Evolutionary conservation across 2,888 invertebrate genomes (phyloP), one percentile per base, ranked within the genome.

Genomic region (Mystacides longicornis): DNA sequence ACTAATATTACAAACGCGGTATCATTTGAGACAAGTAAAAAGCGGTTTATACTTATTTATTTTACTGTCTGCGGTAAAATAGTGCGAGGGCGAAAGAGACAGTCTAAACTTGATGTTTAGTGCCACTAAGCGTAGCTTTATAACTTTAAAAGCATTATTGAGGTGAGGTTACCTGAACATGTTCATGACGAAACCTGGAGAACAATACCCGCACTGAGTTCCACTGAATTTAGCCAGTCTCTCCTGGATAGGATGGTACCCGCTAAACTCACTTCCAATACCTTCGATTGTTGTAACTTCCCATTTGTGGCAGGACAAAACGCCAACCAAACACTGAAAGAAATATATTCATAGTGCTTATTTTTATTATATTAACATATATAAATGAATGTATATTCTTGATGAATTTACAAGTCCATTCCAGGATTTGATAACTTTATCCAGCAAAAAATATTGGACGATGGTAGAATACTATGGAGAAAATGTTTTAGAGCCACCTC

Each of bases 131-230:
- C 5, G 27, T 27, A 11, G 27, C 7, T 7, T 11, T 27, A n/a
- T 14, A 14, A 43, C 16, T 43, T 20, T 20, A 2, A 37, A 51
- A 37, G 20, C 31, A 27, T 3, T n/a, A n/a, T 37, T 9, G 2
- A 31, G 9, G 27, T 52, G 21, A 23, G 11, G 18, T 49, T 9
- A 83, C 83, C 82, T 81, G 68, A 81, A 80, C 86, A 87, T 87
- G 63, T 79, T 85, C 86, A 86, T 87, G 52, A 88, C 76, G 81
- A 88, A 85, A 11, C 87, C 89, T 1, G 89, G 85, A 20, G 86
- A 83, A 64, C 89, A 90, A 67, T 75, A 87, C 1, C 87, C 87
- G 65, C 87, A 87, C 65, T 87, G 87, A 0, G 83, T 83, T 1
- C 86, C 87, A 66, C 85, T 82, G 65, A 83, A 80, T 49, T 79